Conservation (phyloP, 1,140 invertebrate genomes). For the Rhyacophila brunnea region DNA sequence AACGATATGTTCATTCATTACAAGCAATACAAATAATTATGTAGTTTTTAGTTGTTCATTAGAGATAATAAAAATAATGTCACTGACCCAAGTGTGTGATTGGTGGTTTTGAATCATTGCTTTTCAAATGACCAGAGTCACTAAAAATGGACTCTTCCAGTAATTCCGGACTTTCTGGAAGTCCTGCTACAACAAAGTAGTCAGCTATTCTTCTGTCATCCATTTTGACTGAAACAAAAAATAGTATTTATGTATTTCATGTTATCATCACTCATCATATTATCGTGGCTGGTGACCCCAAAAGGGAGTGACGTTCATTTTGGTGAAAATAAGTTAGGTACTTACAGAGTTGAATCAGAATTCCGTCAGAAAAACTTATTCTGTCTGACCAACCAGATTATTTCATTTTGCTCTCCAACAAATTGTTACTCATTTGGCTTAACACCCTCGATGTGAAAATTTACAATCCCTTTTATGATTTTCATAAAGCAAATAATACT, state of each 20-base stretch:
- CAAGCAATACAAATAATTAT: too few species aligned
- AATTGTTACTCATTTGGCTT: too few species aligned
- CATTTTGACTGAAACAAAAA: conserved; percentile 52
- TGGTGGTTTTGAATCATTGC: conserved; percentile 72
- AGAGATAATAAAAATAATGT: too few species aligned
- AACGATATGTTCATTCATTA: too few species aligned
- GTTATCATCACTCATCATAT: neutral
- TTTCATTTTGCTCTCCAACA: too few species aligned
- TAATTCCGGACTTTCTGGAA: conserved; percentile 77
- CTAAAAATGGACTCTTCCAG: conserved; percentile 78
- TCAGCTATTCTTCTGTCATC: conserved; percentile 83
- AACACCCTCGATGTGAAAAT: too few species aligned
- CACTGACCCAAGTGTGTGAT: conserved; percentile 81
- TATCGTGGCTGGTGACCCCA: neutral
- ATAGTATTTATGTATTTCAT: neutral
- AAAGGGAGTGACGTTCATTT: neutral
- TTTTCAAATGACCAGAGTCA: conserved; percentile 79
- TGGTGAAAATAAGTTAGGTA: neutral
- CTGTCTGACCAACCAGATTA: too few species aligned
- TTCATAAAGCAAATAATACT: too few species aligned
- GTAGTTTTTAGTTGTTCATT: too few species aligned
- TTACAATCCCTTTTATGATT: too few species aligned
- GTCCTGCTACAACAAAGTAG: conserved; percentile 96
- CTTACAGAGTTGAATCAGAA: neutral
- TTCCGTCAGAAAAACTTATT: too few species aligned